These are phyloP conservation scores for Hofmannophila pseudospretella DNA, from an alignment of 2,888 invertebrate genomes.

Conservation along the genomic window DNA sequence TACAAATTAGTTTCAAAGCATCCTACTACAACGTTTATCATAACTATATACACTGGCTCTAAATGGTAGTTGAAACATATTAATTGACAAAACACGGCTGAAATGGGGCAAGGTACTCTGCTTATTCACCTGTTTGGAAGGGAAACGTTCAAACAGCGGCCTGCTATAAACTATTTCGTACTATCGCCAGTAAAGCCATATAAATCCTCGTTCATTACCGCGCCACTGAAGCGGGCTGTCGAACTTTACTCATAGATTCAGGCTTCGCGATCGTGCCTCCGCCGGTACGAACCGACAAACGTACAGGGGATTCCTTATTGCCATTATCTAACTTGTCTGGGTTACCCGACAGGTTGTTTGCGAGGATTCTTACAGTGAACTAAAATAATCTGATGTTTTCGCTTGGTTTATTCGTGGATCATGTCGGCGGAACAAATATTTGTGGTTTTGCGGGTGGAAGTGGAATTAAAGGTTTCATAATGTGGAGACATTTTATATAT, in stretches of 20 bases:
- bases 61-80: neutral
- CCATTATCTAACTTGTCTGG: slow-evolving; percentile 28
- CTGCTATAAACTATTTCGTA: slow-evolving; percentile 1
- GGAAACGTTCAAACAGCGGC: neutral
- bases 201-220: slow-evolving; percentile 27
- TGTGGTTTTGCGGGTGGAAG: too few species aligned
- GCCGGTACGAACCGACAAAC: neutral
- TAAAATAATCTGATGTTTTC: neutral
- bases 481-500: too few species aligned
- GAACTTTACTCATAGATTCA: slow-evolving; percentile 35
- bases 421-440: neutral
- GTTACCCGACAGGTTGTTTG: slow-evolving; percentile 17
- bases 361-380: neutral
- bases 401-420: neutral
- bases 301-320: slow-evolving; percentile 12
- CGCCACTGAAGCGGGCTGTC: slow-evolving; percentile 27
- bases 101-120: neutral
- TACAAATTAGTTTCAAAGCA: too few species aligned
- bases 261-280: slow-evolving; percentile 14
- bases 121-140: neutral
- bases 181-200: slow-evolving; percentile 9
- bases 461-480: too few species aligned
- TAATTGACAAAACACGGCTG: neutral
- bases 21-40: too few species aligned
- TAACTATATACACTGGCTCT: neutral